Conservation (phyloP, 2,797 vertebrate genomes). For the Synanceia verrucosa region DNA sequence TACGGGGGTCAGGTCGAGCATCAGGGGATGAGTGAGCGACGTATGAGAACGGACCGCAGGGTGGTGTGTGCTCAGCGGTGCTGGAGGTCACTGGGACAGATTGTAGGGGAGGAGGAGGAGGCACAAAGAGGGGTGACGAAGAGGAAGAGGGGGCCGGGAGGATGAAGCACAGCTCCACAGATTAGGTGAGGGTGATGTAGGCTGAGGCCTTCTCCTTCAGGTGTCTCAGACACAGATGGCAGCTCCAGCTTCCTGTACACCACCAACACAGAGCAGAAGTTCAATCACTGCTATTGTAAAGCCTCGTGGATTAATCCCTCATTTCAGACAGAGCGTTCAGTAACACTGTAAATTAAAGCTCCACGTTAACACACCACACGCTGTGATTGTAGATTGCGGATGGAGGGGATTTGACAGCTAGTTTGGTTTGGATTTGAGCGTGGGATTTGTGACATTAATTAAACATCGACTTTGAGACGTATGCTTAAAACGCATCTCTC, state of each 20-base stretch:
- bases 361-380: slow-evolving; percentile 59
- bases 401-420: slow-evolving; percentile 62
- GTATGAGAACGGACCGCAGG: slow-evolving; percentile 43
- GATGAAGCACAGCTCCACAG: slow-evolving; percentile 56
- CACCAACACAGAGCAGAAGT: slow-evolving; percentile 56
- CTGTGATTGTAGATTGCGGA: slow-evolving; percentile 48
- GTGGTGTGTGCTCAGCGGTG: slow-evolving; percentile 46
- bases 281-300: slow-evolving; percentile 71
- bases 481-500: slow-evolving; percentile 35
- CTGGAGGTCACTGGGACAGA: slow-evolving; percentile 52
- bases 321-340: slow-evolving; percentile 64
- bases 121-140: slow-evolving; percentile 42
- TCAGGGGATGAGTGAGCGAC: slow-evolving; percentile 39
- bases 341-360: slow-evolving; percentile 74
- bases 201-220: slow-evolving; percentile 95
- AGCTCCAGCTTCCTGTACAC: slow-evolving; percentile 92
- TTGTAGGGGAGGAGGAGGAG: slow-evolving; percentile 28
- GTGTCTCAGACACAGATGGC: slow-evolving; percentile 93
- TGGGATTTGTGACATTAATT: slow-evolving; percentile 70
- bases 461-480: slow-evolving; percentile 53
- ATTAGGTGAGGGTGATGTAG: slow-evolving; percentile 95
- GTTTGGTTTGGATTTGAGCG: slow-evolving; percentile 49
- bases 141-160: slow-evolving; percentile 58
- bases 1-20: slow-evolving; percentile 45
- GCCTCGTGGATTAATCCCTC: slow-evolving; percentile 66